Evolutionary conservation across 2,797 vertebrate genomes (phyloP).

Genomic region (Enteromius mattozi): DNA sequence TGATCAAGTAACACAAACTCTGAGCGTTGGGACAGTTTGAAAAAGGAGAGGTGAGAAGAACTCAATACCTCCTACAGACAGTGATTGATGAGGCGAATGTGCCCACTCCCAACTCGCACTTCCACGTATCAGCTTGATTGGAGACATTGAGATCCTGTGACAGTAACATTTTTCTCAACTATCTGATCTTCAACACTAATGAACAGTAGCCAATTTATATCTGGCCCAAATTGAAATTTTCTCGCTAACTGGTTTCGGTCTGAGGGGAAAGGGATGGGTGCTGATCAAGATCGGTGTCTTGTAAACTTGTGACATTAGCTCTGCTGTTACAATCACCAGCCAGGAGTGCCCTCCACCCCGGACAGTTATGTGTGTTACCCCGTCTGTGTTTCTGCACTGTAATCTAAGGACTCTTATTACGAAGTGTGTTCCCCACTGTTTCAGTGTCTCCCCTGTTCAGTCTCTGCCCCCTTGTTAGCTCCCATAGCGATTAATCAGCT

Average conservation of each 20-base stretch:
- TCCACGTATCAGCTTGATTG: conserved; percentile 71
- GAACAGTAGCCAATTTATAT: conserved; percentile 47
- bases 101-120: conserved; percentile 72
- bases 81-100: conserved; percentile 78
- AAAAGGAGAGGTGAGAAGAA: conserved; percentile 78
- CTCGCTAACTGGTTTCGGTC: not conserved
- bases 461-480: too few relatives aligned
- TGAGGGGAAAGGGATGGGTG: not conserved
- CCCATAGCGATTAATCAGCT: too few relatives aligned
- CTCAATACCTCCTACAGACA: conserved; percentile 78
- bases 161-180: conserved; percentile 68
- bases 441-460: too few relatives aligned
- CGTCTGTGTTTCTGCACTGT: too few relatives aligned
- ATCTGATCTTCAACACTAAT: conserved; percentile 58
- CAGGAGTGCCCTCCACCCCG: too few relatives aligned
- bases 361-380: too few relatives aligned
- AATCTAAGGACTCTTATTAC: too few relatives aligned
- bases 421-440: too few relatives aligned
- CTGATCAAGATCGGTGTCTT: conserved; percentile 17
- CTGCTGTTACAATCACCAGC: too few relatives aligned
- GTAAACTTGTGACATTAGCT: conserved; percentile 19
- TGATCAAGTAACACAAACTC: conserved; percentile 74
- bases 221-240: conserved; percentile 36
- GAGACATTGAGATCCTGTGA: conserved; percentile 78
- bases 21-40: conserved; percentile 77